Evolutionary conservation across 2,888 invertebrate species (phyloP), one percentile per base, ranked within the genome.

Genomic region (Patella depressa): DNA sequence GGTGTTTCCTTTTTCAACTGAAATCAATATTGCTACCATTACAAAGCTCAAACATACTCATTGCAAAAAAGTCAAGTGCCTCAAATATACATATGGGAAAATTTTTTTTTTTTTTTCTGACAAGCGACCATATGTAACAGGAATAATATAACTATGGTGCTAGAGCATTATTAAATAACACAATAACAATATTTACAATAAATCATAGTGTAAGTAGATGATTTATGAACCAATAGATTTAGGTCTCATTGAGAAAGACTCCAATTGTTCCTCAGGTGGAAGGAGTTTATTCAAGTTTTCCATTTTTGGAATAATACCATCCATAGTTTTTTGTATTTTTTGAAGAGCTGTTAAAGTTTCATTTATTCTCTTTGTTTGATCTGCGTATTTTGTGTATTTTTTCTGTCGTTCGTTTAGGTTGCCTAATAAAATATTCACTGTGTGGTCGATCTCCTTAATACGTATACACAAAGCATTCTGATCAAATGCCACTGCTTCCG

Each of bases 281-380:
- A 98, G 92, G 82, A 95, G 92, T 86, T 95, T 94, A 89, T 98
- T 98, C 71, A 98, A 93, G 19, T 95, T 94, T 89, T 97, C 97
- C 89, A 97, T 94, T 73, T 96, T 95, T 89, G 96, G 96, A 1
- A 97, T 92, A 0, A 96, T 96, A 92, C 96, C 95, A 91, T 96
- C 96, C 24, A 98, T 93, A 77, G 96, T 92, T 77, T 95, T 94
- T 90, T 96, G 95, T 88, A 97, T 96, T 53, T 96, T 93, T 59
- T 95, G 95, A 76, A 98, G 91, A 88, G 96, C 96, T 86, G 96
- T 95, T 0, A 96, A 95, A 17, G 98, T 94, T 81, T 97, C 96
- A 73, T 95, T 94, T 0, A 97, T 95, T 86, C 96, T 94, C 57
- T 95, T 94, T 79, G 98, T 93, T 74, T 96, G 94, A 88, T 98